Conservation (phyloP, 2,888 invertebrate genomes). For the Stegophylla sp. region DNA sequence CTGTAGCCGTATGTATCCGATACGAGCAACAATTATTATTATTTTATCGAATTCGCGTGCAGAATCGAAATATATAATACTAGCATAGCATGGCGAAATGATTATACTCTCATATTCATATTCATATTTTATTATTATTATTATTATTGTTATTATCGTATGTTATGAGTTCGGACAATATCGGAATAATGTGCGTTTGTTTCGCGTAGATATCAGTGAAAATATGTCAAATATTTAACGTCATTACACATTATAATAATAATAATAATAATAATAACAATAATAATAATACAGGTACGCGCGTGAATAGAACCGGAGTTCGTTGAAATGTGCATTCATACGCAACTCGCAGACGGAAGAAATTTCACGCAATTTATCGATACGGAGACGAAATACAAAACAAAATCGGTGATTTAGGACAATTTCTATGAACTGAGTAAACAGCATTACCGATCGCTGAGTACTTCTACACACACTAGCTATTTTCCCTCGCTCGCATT, state of each 20-base stretch:
- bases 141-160: too few species aligned
- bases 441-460: not conserved
- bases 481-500: constrained; percentile 3
- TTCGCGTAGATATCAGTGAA: too few species aligned
- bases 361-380: not conserved
- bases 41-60: too few species aligned
- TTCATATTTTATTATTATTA: too few species aligned
- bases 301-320: not conserved
- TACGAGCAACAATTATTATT: too few species aligned
- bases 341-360: not conserved
- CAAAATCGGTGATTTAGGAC: constrained; percentile 16
- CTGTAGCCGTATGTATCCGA: too few species aligned
- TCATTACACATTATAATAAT: not conserved
- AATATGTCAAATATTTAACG: not conserved
- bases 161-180: too few species aligned
- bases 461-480: not conserved
- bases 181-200: not conserved
- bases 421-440: not conserved
- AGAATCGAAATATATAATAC: too few species aligned
- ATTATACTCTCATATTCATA: too few species aligned
- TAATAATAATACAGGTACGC: not conserved
- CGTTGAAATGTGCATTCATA: not conserved
- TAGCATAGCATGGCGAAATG: too few species aligned
- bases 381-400: constrained; percentile 2
- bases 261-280: too few species aligned